phyloP scores from a whole-genome alignment of 2,797 vertebrate species.

The Emydoidea blandingii region DNA sequence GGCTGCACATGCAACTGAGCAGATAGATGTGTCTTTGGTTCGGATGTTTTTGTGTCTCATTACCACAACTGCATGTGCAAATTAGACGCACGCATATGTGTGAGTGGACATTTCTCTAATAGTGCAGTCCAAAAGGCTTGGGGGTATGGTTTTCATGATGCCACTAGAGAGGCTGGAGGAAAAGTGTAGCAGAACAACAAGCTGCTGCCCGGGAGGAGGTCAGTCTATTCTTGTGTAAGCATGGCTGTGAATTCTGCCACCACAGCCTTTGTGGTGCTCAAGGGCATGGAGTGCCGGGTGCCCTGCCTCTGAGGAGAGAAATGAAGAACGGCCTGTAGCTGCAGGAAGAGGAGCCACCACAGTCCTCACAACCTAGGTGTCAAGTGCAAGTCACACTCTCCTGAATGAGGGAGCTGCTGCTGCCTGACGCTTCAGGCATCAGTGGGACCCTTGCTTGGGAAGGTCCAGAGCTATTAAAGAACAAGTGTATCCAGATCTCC shows the following conservation, averaged over 20 bases:
- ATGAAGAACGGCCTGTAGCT: accelerated
- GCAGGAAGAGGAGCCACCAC: not conserved
- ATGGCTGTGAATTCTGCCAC: not conserved
- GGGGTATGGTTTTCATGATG: not conserved
- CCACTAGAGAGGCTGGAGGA: not conserved
- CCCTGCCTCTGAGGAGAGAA: not conserved
- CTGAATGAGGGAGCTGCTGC: not conserved
- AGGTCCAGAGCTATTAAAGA: not conserved
- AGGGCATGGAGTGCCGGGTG: not conserved
- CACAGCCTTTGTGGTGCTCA: no score
- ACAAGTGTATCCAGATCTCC: not conserved
- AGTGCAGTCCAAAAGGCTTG: not conserved
- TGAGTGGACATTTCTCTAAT: not conserved
- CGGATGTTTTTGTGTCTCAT: not conserved
- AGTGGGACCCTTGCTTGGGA: not conserved
- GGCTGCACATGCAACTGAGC: not conserved
- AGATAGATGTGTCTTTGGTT: not conserved
- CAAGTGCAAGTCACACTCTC: not conserved
- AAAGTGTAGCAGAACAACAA: not conserved
- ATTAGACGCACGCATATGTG: not conserved
- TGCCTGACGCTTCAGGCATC: not conserved
- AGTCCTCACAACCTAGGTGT: accelerated
- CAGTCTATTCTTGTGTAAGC: no score
- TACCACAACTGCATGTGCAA: not conserved
- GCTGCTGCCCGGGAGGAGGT: no score